phyloP scores from a whole-genome alignment of 1,140 invertebrate species.

The Amphibalanus amphitrite region DNA sequence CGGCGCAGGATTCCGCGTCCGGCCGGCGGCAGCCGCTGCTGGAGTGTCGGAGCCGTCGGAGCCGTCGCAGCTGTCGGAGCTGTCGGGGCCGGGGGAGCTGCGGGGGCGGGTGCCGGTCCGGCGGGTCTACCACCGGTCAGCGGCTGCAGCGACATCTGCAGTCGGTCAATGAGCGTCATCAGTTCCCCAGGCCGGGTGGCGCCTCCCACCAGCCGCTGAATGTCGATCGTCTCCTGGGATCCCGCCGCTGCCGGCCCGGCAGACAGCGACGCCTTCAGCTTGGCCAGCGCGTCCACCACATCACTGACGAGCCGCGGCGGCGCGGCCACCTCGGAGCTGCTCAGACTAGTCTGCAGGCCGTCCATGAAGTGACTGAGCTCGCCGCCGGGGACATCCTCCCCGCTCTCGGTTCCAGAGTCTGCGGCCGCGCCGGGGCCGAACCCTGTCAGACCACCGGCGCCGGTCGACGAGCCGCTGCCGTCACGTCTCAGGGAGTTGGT shows the following conservation, averaged over 20 bases:
- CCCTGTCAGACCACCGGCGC: no score
- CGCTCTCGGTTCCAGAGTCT: neutral
- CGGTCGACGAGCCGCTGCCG: no score
- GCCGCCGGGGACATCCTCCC: neutral
- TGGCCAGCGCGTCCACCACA: constrained; percentile 51
- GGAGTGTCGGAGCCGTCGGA: no score
- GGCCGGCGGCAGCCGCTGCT: neutral
- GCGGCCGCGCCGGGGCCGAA: no score
- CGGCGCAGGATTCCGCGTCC: constrained; percentile 12
- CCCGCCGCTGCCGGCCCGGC: no score
- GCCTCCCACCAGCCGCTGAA: neutral
- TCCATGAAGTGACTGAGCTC: neutral
- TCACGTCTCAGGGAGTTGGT: neutral
- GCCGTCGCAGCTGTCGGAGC: neutral
- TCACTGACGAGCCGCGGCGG: constrained; percentile 42
- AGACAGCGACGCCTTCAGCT: constrained; percentile 33
- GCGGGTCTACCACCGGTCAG: neutral
- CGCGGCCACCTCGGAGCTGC: neutral
- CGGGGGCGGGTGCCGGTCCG: no score
- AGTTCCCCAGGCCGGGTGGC: constrained; percentile 38
- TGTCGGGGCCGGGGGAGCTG: no score
- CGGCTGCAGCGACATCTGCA: constrained; percentile 42
- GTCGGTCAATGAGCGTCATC: constrained; percentile 47
- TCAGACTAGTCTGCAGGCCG: neutral
- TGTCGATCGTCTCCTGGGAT: neutral